Percentiles rank a stretch among this genome's conserved stretches.
Conservation (phyloP, 2,113 vertebrate genomes). For the Motacilla alba region DNA sequence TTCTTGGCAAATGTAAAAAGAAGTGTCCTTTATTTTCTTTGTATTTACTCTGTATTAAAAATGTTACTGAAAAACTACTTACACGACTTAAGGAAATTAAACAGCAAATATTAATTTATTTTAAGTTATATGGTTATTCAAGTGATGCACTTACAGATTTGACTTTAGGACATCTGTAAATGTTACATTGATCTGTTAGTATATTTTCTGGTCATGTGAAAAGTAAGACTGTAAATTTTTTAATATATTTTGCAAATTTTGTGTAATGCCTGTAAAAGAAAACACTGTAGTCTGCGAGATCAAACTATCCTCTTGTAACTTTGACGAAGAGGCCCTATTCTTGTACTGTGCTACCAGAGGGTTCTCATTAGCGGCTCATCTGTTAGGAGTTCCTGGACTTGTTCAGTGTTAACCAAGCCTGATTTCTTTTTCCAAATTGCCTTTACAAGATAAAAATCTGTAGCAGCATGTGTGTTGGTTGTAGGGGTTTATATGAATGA, state of each 20-base stretch:
- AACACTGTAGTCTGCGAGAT: neutral
- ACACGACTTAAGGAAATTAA: neutral
- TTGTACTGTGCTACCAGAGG: neutral
- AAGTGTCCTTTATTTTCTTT: neutral
- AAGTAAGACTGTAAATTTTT: neutral
- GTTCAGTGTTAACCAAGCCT: neutral
- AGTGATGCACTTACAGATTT: neutral
- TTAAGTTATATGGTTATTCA: neutral
- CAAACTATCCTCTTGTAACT: neutral
- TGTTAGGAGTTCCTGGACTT: neutral
- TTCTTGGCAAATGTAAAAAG: neutral
- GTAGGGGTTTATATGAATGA: neutral
- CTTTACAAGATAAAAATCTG: neutral
- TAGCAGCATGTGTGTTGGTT: neutral
- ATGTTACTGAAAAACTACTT: neutral
- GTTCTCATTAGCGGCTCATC: neutral
- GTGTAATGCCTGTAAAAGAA: neutral
- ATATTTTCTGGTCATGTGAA: neutral
- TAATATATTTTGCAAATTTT: neutral
- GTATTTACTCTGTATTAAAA: neutral
- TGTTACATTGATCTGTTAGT: neutral
- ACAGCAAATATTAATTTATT: neutral
- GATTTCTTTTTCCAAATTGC: neutral
- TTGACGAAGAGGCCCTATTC: neutral
- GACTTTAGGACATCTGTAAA: neutral